These are phyloP conservation scores for Rhincodon typus DNA, from an alignment of 2,797 vertebrate genomes.

Conservation along the genomic window DNA sequence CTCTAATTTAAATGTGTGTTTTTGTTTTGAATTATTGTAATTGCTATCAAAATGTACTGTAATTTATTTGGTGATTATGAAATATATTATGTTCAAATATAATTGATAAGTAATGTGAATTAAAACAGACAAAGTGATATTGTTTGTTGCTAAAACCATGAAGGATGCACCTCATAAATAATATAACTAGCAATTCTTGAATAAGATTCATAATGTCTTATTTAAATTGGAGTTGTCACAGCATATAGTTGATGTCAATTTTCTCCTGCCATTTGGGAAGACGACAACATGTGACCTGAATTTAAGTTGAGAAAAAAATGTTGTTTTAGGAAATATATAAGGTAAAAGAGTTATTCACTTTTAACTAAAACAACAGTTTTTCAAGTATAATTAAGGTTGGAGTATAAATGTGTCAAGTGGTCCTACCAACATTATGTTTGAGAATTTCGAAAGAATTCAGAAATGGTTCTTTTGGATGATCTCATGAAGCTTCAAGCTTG, in stretches of 20 bases:
- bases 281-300: background rate
- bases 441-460: background rate
- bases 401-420: background rate
- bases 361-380: background rate
- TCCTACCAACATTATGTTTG: background rate
- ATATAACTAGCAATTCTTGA: no score
- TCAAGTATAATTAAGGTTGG: background rate
- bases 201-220: background rate
- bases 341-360: background rate
- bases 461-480: background rate
- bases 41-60: background rate
- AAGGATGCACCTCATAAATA: background rate
- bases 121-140: background rate
- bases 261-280: background rate
- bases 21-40: background rate
- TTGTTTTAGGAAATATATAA: background rate
- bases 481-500: background rate
- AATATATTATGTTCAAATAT: background rate
- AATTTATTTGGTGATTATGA: background rate
- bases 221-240: background rate
- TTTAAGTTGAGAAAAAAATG: background rate
- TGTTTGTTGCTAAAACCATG: background rate
- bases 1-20: background rate
- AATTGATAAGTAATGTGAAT: background rate
- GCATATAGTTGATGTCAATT: background rate